These are phyloP conservation scores for Megastigmus dorsalis DNA, from an alignment of 2,888 invertebrate species.

Conservation along the genomic window DNA sequence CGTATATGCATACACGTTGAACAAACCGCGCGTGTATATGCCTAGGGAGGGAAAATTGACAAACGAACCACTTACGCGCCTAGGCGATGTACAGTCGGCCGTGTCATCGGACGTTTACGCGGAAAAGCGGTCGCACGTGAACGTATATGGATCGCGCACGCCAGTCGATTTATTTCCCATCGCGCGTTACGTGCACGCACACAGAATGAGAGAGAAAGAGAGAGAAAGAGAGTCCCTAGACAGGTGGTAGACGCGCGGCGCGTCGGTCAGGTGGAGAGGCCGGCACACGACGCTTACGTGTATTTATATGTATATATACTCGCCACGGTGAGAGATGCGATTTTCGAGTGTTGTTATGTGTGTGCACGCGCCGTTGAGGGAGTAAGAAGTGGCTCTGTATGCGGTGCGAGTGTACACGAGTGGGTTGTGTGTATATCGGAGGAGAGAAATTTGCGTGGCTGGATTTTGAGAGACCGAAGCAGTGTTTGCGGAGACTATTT, in stretches of 20 bases:
- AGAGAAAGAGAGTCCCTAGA: conserved; percentile 37
- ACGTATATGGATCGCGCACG: not conserved
- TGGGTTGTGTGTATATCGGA: too few species aligned
- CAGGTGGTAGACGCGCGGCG: conserved; percentile 58
- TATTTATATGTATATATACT: not conserved
- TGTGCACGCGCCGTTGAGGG: not conserved
- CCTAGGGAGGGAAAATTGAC: conserved; percentile 1
- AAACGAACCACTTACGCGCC: conserved; percentile 18
- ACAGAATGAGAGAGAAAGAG: conserved; percentile 11
- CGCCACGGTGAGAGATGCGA: too few species aligned
- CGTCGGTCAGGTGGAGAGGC: not conserved
- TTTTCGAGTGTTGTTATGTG: not conserved
- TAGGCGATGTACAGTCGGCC: not conserved
- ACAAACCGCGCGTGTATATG: too few species aligned
- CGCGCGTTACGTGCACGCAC: not conserved
- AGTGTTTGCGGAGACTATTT: too few species aligned
- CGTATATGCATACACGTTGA: too few species aligned
- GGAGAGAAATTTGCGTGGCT: too few species aligned
- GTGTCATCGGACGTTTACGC: not conserved
- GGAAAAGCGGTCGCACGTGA: not conserved
- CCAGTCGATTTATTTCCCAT: not conserved
- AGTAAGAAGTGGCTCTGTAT: too few species aligned
- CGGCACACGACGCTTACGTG: not conserved
- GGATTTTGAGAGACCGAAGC: too few species aligned
- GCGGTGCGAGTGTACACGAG: too few species aligned